A percentile compares a stretch with the other conserved stretches of the same genome.
These are phyloP conservation scores for Neotoma lepida DNA, from an alignment of 2,113 vertebrate genomes.

Conservation along the genomic window DNA sequence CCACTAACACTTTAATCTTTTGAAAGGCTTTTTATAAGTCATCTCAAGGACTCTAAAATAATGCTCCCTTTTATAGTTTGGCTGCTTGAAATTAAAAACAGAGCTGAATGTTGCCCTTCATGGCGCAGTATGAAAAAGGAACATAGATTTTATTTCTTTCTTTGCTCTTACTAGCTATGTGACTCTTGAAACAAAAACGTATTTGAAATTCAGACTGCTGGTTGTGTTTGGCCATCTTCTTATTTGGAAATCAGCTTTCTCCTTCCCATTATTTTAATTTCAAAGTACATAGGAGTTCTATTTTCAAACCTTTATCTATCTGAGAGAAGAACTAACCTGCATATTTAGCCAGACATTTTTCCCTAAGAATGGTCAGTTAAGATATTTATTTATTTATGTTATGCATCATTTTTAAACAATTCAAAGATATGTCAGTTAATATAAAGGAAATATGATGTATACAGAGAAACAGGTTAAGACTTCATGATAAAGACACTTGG, in stretches of 20 bases:
- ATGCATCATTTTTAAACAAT: background rate
- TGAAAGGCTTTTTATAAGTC: constrained; percentile 59
- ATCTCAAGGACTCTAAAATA: constrained; percentile 71
- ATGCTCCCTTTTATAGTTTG: constrained; percentile 57
- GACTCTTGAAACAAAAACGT: constrained; percentile 70
- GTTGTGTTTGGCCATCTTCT: constrained; percentile 56
- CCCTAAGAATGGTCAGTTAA: background rate
- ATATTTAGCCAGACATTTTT: background rate
- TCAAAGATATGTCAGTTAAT: background rate
- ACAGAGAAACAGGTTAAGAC: background rate
- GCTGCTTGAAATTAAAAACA: constrained; percentile 62
- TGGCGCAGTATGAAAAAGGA: constrained; percentile 56
- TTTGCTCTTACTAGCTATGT: constrained; percentile 69
- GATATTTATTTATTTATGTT: background rate
- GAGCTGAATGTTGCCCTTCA: constrained; percentile 70
- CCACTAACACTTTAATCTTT: constrained; percentile 57
- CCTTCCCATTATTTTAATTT: constrained; percentile 80
- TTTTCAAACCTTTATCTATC: constrained; percentile 66
- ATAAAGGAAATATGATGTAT: background rate
- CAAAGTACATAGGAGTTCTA: constrained; percentile 65
- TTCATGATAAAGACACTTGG: background rate
- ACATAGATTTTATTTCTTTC: constrained; percentile 32
- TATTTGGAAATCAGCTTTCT: constrained; percentile 71
- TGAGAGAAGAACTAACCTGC: background rate
- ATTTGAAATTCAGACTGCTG: constrained; percentile 74